phyloP scores from a whole-genome alignment of 2,797 vertebrate species.

The Bufotes viridis region DNA sequence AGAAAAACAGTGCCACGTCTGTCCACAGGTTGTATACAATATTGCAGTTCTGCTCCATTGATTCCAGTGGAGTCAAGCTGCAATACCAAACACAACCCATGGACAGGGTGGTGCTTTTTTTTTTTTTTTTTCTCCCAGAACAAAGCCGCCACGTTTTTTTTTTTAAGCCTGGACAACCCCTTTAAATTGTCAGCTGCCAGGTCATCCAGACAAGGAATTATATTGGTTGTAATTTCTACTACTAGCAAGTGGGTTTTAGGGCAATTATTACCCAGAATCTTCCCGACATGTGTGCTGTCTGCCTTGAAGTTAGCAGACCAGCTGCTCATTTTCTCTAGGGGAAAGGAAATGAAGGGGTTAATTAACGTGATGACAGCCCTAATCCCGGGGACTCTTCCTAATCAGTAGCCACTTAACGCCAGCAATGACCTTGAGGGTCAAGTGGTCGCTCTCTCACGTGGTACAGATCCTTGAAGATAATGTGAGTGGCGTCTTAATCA shows the following conservation, averaged over 20 bases:
- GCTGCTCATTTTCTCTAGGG: background rate
- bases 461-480: background rate
- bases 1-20: too few species aligned
- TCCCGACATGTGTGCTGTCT: background rate
- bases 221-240: too few species aligned
- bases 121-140: too few species aligned
- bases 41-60: too few species aligned
- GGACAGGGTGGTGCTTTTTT: too few species aligned
- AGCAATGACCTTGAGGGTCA: background rate
- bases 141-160: too few species aligned
- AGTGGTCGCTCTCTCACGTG: background rate
- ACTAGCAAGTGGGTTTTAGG: too few species aligned
- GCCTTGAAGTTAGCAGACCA: background rate
- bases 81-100: too few species aligned
- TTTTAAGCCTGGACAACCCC: too few species aligned
- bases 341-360: conserved; percentile 38
- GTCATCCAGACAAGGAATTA: too few species aligned
- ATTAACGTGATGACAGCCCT: conserved; percentile 9
- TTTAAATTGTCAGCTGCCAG: background rate
- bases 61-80: too few species aligned
- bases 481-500: background rate
- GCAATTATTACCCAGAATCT: background rate
- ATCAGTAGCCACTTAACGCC: background rate
- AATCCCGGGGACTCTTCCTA: background rate
- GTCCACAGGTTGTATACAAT: too few species aligned